Conservation (phyloP, 2,888 invertebrate species). For the Rhamphomyia laevipes region DNA sequence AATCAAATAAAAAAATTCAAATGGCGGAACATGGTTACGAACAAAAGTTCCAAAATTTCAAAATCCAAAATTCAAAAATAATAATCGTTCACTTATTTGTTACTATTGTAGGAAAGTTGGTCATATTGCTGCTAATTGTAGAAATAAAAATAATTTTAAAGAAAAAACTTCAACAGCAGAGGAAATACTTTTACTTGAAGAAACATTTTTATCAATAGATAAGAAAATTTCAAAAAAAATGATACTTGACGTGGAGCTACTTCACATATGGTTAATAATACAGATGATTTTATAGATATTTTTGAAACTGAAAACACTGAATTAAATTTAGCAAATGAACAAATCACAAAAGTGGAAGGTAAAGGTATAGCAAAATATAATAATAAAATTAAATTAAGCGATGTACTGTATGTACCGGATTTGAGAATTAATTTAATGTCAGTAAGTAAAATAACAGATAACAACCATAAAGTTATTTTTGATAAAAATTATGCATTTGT, state of each 20-base stretch:
- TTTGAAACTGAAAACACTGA: not conserved
- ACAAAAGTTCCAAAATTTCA: too few relatives aligned
- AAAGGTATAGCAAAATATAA: not conserved
- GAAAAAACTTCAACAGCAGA: too few relatives aligned
- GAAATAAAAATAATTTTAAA: too few relatives aligned
- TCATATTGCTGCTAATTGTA: too few relatives aligned
- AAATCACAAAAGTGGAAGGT: not conserved
- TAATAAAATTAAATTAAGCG: not conserved
- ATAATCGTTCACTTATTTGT: too few relatives aligned
- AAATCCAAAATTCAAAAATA: too few relatives aligned
- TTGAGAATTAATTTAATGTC: conserved; percentile 3
- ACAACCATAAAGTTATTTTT: conserved; percentile 1
- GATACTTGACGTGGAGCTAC: conserved; percentile 6
- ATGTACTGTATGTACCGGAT: conserved; percentile 4
- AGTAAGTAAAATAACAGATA: conserved; percentile 4
- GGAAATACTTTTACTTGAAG: too few relatives aligned
- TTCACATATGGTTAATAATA: conserved; percentile 3
- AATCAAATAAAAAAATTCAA: too few relatives aligned
- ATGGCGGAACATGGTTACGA: too few relatives aligned
- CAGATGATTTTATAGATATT: not conserved
- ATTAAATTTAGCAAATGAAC: not conserved
- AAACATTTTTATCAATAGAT: too few relatives aligned
- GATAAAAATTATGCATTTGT: not conserved
- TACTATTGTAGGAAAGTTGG: too few relatives aligned
- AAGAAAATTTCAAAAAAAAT: not conserved